Conservation (phyloP, 2,888 invertebrate species). For the Noctua janthina region DNA sequence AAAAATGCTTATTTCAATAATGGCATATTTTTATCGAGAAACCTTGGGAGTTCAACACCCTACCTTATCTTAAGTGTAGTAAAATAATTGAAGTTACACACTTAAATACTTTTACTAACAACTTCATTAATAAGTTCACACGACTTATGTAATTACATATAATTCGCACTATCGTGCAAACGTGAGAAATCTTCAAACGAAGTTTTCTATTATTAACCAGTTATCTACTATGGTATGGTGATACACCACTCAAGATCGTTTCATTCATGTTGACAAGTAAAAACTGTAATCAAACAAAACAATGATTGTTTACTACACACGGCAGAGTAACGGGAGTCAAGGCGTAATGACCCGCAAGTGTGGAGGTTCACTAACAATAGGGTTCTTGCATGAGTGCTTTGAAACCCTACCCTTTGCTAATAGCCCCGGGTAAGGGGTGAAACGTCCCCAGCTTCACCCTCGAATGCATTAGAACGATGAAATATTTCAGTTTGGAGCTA, state of each 20-base stretch:
- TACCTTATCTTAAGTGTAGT: slow-evolving; percentile 35
- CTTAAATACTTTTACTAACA: slow-evolving; percentile 2
- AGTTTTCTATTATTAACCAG: slow-evolving; percentile 29
- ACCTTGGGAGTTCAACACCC: slow-evolving; percentile 45
- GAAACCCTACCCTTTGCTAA: slow-evolving; percentile 70
- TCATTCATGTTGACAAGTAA: slow-evolving; percentile 50
- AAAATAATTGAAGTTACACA: slow-evolving; percentile 15
- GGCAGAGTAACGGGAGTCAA: slow-evolving; percentile 32
- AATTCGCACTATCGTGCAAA: slow-evolving; percentile 22
- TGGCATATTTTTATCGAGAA: slow-evolving; percentile 2
- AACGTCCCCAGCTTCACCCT: slow-evolving; percentile 64
- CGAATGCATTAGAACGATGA: slow-evolving; percentile 53
- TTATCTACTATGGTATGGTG: neutral
- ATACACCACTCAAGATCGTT: slow-evolving; percentile 38
- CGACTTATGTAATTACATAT: slow-evolving; percentile 22
- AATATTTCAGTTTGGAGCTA: slow-evolving; percentile 64
- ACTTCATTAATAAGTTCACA: slow-evolving; percentile 12
- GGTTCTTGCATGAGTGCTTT: slow-evolving; percentile 61
- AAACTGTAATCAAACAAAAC: slow-evolving; percentile 48
- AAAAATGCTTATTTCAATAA: neutral
- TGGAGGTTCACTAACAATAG: slow-evolving; percentile 70
- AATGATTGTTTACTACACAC: slow-evolving; percentile 38
- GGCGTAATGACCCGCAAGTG: slow-evolving; percentile 66
- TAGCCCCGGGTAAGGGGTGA: slow-evolving; percentile 64
- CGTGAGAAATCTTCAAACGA: slow-evolving; percentile 31